Percentiles rank a stretch among this genome's conserved stretches.
Evolutionary conservation across 2,113 vertebrate genomes (phyloP).

Genomic region (Xenopus laevis): DNA sequence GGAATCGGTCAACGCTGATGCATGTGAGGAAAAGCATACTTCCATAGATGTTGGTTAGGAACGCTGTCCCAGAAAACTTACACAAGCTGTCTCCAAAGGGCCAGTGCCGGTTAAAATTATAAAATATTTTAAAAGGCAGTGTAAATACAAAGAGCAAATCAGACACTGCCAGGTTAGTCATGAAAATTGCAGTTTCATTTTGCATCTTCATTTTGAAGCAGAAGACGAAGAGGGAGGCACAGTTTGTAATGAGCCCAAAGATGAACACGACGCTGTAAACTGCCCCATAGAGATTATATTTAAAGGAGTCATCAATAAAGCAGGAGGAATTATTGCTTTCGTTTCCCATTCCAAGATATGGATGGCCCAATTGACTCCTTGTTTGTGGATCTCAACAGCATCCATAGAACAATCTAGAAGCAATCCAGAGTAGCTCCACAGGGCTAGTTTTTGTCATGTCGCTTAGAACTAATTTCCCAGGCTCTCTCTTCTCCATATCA

Average conservation of each 20-base stretch:
- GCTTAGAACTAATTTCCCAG: neutral
- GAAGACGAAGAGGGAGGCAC: constrained; percentile 91
- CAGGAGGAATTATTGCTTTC: constrained; percentile 81
- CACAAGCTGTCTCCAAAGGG: constrained; percentile 92
- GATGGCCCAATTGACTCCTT: constrained; percentile 35
- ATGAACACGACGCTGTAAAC: constrained; percentile 95
- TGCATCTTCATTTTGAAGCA: constrained; percentile 91
- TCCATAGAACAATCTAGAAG: constrained; percentile 54
- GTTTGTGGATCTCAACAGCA: constrained; percentile 53
- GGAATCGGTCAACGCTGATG: constrained; percentile 93
- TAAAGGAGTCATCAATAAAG: constrained; percentile 91
- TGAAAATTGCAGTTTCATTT: constrained; percentile 93
- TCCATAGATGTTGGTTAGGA: constrained; percentile 96
- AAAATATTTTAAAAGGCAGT: constrained; percentile 94
- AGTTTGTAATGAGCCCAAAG: constrained; percentile 91
- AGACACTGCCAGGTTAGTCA: constrained; percentile 91
- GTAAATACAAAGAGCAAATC: constrained; percentile 95
- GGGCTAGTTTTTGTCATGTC: constrained; percentile 40
- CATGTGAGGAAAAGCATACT: constrained; percentile 98
- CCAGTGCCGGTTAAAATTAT: constrained; percentile 94
- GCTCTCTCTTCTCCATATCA: neutral
- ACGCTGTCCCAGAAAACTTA: constrained; percentile 92
- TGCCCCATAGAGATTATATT: constrained; percentile 92
- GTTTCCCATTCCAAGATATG: constrained; percentile 65
- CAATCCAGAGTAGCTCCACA: constrained; percentile 7